Evolutionary conservation across 2,888 invertebrate genomes (phyloP), one percentile per base, ranked within the genome.

Genomic region (Ochropacha duplaris): DNA sequence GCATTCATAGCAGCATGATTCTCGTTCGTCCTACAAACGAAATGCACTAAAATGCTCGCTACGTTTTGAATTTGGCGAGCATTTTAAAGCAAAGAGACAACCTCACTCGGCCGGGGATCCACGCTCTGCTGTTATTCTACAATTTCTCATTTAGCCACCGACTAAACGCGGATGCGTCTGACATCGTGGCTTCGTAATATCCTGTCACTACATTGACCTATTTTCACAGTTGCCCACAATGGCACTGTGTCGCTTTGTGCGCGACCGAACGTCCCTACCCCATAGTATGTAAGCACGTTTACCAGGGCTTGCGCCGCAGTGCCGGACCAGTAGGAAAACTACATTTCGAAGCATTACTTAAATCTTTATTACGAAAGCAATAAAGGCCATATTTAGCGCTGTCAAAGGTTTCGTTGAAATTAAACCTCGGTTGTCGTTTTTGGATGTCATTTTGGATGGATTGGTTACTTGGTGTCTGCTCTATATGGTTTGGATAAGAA

Each of bases 161-260:
- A 78, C 81, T 80, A 77, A 79, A 80, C 83, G 79, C 84, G 86
- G 84, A 74, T 88, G 88, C 80, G 76, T 78, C 78, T 87, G 90
- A 88, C 89, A 74, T 69, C 79, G 88, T 72, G 87, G 88, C 82
- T 87, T 81, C 80, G 90, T 87, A 92, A 92, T 92, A 90, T 92
- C 91, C 91, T 89, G 91, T 84, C 83, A 78, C 76, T 75, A 72
- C 76, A 78, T 74, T 81, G 86, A 84, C 86, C 87, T 77, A 80
- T 79, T 84, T 84, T 79, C 75, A 75, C 72, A 70, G n/a, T 68
- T 66, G 65, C 69, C 64, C 69, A 68, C 75, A 62, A 64, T 58
- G 62, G 71, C 78, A 69, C 80, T 61, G 73, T 74, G 76, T 60
- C 68, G 64, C 71, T 61, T 72, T 62, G 69, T 65, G 64, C 65